These are phyloP conservation scores for Cephus sareptanus DNA, from an alignment of 2,888 invertebrate species.

Conservation along the genomic window DNA sequence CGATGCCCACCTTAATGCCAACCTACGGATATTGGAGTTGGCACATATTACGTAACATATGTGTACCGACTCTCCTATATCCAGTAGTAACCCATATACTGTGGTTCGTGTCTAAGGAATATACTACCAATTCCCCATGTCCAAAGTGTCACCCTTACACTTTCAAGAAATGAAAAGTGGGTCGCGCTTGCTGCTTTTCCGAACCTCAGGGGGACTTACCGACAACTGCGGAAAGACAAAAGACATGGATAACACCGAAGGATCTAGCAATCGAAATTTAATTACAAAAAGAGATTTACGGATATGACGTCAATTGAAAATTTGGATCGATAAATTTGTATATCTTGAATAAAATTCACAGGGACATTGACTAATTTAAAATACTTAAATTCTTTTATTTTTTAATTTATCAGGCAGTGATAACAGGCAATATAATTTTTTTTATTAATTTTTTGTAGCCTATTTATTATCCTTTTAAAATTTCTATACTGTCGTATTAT, in stretches of 20 bases:
- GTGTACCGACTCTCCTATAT: not conserved
- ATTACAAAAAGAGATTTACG: not conserved
- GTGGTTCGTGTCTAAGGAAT: not conserved
- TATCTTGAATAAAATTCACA: too few species aligned
- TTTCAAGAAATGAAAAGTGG: not conserved
- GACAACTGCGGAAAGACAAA: not conserved
- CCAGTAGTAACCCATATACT: not conserved
- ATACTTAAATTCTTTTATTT: too few species aligned
- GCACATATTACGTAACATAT: constrained; percentile 1
- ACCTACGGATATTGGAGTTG: constrained; percentile 4
- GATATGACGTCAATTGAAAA: too few species aligned
- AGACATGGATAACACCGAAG: not conserved
- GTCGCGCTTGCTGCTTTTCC: not conserved
- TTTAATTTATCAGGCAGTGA: too few species aligned
- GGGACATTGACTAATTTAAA: too few species aligned
- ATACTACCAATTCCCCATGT: not conserved
- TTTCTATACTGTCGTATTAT: not conserved
- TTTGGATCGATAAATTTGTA: too few species aligned
- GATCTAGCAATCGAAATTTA: not conserved
- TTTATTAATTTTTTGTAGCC: too few species aligned
- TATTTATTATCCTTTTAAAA: not conserved
- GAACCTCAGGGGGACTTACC: not conserved
- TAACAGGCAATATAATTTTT: too few species aligned
- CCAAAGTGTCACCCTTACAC: not conserved
- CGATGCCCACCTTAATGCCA: not conserved